Base-by-base conservation (phyloP, 2,113 vertebrate genomes). In the Pomatorhinus ruficollis region DNA sequence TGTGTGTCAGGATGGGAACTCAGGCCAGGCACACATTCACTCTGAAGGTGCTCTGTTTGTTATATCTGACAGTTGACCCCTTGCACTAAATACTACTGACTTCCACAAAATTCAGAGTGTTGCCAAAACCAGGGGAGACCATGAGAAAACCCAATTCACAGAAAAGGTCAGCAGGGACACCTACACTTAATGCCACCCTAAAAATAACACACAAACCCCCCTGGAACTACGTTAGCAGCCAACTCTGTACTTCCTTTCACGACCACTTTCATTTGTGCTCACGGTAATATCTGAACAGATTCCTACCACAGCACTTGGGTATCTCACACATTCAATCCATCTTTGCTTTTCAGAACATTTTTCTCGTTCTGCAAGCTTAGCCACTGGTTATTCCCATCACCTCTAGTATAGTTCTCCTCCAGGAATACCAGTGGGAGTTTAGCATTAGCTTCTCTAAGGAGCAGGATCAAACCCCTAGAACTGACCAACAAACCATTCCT, bases 101-200 rank as follows among this genome's bases (percentile, higher is more conserved):
- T 75, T 47, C 37, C 61, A 84, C 87, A 94, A 68, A 42, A 39
- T 0, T 16, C 5, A 87, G 28, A 90, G 37, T 9, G 49, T 33
- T 83, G 87, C 63, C 90, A 95, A 76, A 93, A 59, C 16, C 31
- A 57, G 23, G 23, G 74, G 54, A 79, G 63, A 16, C 54, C 9
- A 2, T 31, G 65, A 85, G 57, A 25, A 77, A 91, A 91, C 44
- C 44, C 44, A 63, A 90, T 33, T 35, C 82, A 66, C 63, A 47
- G 20, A 12, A 87, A 91, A 95, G 66, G 83, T 87, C 90, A 90
- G 49, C 63, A 80, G 66, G 49, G 63, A 88, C 77, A 93, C 74
- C 47, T 9, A 35, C 50, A 91, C 30, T 80, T 80, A 90, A 83
- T 50, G 52, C n/a, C 87, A 92, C 37, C 19, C 70, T 85, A 93